These are phyloP conservation scores for Coleophora deauratella DNA, from an alignment of 2,888 invertebrate species.

Conservation along the genomic window DNA sequence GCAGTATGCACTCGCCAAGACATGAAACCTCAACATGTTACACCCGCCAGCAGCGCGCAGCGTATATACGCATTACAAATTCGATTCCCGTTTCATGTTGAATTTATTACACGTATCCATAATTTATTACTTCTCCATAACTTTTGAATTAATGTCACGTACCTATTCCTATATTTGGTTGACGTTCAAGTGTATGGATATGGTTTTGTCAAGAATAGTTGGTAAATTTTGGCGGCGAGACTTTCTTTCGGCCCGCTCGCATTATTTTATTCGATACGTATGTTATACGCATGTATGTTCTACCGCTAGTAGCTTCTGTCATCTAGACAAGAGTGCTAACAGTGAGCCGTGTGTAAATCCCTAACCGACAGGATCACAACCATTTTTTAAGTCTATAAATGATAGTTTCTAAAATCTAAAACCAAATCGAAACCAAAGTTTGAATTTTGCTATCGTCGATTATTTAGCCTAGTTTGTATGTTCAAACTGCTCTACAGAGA, in stretches of 20 bases:
- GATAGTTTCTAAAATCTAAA: background rate
- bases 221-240: slow-evolving; percentile 43
- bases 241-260: slow-evolving; percentile 37
- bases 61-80: slow-evolving; percentile 26
- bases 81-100: slow-evolving; percentile 33
- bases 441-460: background rate
- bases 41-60: background rate
- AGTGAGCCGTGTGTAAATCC: too few species aligned
- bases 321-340: too few species aligned
- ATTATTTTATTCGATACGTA: slow-evolving; percentile 46
- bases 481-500: too few species aligned
- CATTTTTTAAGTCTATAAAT: background rate
- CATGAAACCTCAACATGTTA: too few species aligned
- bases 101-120: slow-evolving; percentile 45
- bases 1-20: too few species aligned
- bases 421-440: background rate
- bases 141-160: slow-evolving; percentile 42
- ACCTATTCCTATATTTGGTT: slow-evolving; percentile 32
- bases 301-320: slow-evolving; percentile 34
- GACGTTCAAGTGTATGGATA: slow-evolving; percentile 32
- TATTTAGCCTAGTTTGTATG: background rate
- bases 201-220: slow-evolving; percentile 38
- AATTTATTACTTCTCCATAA: slow-evolving; percentile 37
- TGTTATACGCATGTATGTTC: too few species aligned
- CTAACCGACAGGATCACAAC: too few species aligned